These are phyloP conservation scores for Latrodectus hesperus DNA, from an alignment of 2,888 invertebrate genomes.

Conservation along the genomic window DNA sequence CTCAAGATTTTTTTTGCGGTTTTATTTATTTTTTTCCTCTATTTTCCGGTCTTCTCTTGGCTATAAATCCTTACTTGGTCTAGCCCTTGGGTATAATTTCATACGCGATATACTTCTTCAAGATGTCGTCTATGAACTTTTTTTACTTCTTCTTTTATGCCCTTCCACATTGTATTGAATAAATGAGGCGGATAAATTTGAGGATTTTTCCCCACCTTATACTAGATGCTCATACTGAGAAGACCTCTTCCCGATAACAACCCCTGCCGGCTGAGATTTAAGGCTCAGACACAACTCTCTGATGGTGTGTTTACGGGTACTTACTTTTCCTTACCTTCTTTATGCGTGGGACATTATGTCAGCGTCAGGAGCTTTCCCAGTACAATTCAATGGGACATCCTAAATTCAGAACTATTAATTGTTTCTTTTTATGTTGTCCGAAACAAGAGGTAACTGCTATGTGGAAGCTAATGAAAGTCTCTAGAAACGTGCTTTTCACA, in stretches of 20 bases:
- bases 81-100: conserved; percentile 20
- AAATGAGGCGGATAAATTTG: conserved; percentile 35
- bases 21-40: not conserved
- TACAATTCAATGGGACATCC: not conserved
- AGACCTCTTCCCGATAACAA: not conserved
- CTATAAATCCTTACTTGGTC: conserved; percentile 8
- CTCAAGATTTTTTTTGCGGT: not conserved
- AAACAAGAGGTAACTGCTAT: too few species aligned
- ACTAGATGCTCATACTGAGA: not conserved
- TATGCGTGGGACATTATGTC: not conserved
- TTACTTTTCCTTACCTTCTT: not conserved
- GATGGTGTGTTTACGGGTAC: conserved; percentile 24
- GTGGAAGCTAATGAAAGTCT: too few species aligned
- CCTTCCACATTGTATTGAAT: conserved; percentile 13
- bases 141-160: not conserved
- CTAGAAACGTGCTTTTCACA: too few species aligned
- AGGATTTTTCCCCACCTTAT: not conserved
- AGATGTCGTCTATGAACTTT: conserved; percentile 10
- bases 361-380: not conserved
- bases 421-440: not conserved
- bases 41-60: not conserved
- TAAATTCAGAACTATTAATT: not conserved
- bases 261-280: conserved; percentile 11
- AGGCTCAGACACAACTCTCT: not conserved
- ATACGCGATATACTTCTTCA: conserved; percentile 17